A percentile compares a stretch with the other conserved stretches of the same genome.
Conservation (phyloP, 2,797 vertebrate genomes). For the Sebastes nivosus region DNA sequence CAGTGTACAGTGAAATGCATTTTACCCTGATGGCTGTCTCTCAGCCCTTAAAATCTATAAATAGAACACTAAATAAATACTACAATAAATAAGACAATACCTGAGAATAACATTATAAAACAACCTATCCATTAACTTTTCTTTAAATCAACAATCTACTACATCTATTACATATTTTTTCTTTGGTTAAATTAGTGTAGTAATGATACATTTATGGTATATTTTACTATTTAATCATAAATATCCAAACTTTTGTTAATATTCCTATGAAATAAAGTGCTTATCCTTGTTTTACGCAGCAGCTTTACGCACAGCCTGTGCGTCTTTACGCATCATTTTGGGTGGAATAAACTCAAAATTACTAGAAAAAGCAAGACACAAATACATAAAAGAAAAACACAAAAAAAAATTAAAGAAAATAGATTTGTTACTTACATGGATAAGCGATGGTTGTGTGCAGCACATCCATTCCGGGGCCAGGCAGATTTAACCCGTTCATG, state of each 20-base stretch:
- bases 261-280: not conserved
- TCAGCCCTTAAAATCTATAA: too few relatives aligned
- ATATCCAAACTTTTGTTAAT: not conserved
- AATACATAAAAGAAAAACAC: not conserved
- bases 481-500: slow-evolving; percentile 88
- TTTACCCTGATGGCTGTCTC: too few relatives aligned
- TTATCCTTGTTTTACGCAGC: not conserved
- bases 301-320: slow-evolving; percentile 12
- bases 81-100: too few relatives aligned
- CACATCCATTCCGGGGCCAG: slow-evolving; percentile 87
- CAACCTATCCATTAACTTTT: not conserved
- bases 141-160: not conserved
- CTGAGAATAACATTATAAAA: too few relatives aligned
- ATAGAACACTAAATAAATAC: too few relatives aligned
- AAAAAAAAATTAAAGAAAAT: not conserved
- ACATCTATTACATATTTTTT: too few relatives aligned
- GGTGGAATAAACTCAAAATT: fast-evolving
- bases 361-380: not conserved
- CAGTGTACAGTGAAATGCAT: too few relatives aligned
- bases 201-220: too few relatives aligned
- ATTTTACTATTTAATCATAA: not conserved
- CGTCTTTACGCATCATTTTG: slow-evolving; percentile 33
- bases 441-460: slow-evolving; percentile 89
- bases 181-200: not conserved
- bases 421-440: slow-evolving; percentile 84